Base-by-base conservation (phyloP, 2,888 invertebrate species). In the Drosophila quinaria region DNA sequence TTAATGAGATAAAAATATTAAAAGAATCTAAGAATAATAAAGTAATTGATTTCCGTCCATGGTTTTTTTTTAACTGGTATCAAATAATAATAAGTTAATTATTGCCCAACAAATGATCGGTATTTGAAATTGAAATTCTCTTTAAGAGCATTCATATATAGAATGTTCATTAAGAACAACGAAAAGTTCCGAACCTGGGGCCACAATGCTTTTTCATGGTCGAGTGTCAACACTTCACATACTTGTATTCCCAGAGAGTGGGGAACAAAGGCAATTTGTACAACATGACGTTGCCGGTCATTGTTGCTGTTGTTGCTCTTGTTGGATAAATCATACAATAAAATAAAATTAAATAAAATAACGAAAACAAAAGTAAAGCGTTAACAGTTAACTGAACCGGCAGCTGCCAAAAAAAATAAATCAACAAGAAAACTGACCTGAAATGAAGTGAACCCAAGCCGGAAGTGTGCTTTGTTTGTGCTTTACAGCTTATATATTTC, bases 231-330 rank as follows among this genome's bases (percentile, higher is more conserved):
- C 71, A 83, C 84, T 84, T 78, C 69, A 67, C 41, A 25, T 19
- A 35, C 25, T 52, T 35, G 50, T 15, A 25, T 52, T 25, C 35
- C 42, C 44, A 35, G 50, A 55, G 39, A 44, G 59, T 50, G 65
- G 15, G 79, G 65, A 70, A 87, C 82, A 83, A 83, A 85, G 83
- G 83, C 82, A 87, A 85, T 83, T 83, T 87, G 82, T 83, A 70
- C 55, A 63, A 33, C 76, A 61, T 71, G 74, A 71, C 71, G 67
- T 61, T 62, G 61, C 46, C 56, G 19, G 44, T 42, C 60, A 54
- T 70, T 70, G 49, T 68, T 63, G 41, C 50, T 52, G 37, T 42
- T 63, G 44, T 62, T 65, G 33, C 52, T 52, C 46, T 55, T 63
- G 67, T n/a, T 62, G 52, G 50, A 72, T 78, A 74, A 70, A 79